Evolutionary conservation across 2,888 invertebrate species (phyloP).

Genomic region (Sepioteuthis lessoniana): DNA sequence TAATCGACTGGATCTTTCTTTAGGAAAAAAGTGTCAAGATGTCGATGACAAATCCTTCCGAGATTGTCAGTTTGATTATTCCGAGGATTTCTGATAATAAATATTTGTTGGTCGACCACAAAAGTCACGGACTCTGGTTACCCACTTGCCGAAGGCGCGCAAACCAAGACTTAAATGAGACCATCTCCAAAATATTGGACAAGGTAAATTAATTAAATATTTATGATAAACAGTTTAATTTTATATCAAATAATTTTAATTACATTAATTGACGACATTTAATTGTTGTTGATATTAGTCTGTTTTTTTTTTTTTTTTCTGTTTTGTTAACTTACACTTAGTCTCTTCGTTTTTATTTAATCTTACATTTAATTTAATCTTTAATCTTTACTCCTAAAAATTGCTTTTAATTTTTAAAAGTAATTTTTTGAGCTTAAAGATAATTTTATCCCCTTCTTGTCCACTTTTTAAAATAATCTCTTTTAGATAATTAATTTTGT

Average conservation of each 20-base stretch:
- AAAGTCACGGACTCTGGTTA: constrained; percentile 70
- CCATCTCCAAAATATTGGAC: background rate
- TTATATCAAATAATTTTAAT: background rate
- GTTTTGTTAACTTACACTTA: too few relatives aligned
- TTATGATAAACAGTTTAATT: background rate
- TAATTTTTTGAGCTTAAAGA: too few relatives aligned
- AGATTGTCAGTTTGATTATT: constrained; percentile 67
- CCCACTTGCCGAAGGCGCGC: constrained; percentile 64
- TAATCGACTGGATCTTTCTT: background rate
- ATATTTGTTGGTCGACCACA: constrained; percentile 62
- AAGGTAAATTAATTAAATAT: constrained; percentile 11
- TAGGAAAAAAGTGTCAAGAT: background rate
- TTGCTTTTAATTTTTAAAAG: too few relatives aligned
- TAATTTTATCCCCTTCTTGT: too few relatives aligned
- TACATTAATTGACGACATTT: too few relatives aligned
- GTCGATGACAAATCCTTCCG: constrained; percentile 50
- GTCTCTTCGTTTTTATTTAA: too few relatives aligned
- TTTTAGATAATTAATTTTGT: too few relatives aligned
- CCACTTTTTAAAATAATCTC: too few relatives aligned
- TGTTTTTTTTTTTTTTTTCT: too few relatives aligned
- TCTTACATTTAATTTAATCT: too few relatives aligned
- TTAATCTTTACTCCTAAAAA: too few relatives aligned
- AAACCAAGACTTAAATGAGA: constrained; percentile 52
- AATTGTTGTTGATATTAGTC: too few relatives aligned
- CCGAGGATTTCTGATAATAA: constrained; percentile 58